Evolutionary conservation across 2,113 vertebrate genomes (phyloP), one percentile per base, ranked within the genome.

Genomic region (Scalopus aquaticus): DNA sequence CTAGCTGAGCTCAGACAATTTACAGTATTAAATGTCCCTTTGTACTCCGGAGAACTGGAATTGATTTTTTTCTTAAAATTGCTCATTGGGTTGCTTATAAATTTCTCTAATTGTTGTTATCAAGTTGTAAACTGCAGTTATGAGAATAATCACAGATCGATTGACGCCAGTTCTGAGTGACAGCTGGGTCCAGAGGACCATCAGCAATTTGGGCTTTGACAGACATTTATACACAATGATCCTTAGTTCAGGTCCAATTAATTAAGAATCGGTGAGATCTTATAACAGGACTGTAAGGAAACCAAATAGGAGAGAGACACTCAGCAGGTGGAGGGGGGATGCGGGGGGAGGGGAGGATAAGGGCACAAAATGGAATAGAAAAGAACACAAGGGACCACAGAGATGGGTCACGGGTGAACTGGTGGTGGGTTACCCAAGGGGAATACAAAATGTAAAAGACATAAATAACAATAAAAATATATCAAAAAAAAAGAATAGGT

Each of bases 71-170:
- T 87, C 30, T 91, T 46, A 93, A 35, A 58, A 90, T 88, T 85
- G 90, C 69, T 97, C 78, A 70, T 56, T 79, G 88, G 17, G 12
- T 69, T 76, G 46, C 92, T 94, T 96, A 91, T 49, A 30, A 92
- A 19, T 46, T 49, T 93, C 86, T 94, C 49, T 51, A 56, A 26
- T 74, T 96, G 81, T 88, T 96, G 92, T 94, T 95, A 95, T 79
- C 92, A 91, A 95, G 84, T 86, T 90, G 94, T 96, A 97, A 96
- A 88, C 82, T 70, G 95, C 67, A 86, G 87, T 97, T 96, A 96
- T 88, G 88, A 96, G 95, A 96, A 88, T 73, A 89, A 95, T 92
- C 51, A 56, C 44, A 56, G 83, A 96, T 97, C 83, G 1, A 96
- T 74, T 11, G 44, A 28, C 26, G 56, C 49, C 92, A 54, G 74